Evolutionary conservation across 2,113 vertebrate genomes (phyloP), one percentile per base, ranked within the genome.

Genomic region (Gallinago paraguaiae): DNA sequence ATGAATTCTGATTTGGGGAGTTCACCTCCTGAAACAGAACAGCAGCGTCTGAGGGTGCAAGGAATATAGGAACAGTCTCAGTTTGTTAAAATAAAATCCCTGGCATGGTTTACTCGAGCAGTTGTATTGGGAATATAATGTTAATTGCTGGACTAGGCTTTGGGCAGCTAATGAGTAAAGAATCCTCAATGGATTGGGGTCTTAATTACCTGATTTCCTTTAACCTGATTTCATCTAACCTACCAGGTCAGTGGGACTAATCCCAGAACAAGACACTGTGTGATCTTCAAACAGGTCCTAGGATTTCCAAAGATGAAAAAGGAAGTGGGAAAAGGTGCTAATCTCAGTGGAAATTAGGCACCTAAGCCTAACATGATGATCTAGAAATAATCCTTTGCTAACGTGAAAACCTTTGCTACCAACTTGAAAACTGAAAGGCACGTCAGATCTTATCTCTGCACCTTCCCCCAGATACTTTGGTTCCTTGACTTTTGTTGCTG

Each of bases 191-290:
- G 65, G 93, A 84, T 8, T 82, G 61, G 35, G 80, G 83, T 74
- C 57, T 97, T 95, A 96, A 97, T 96, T 95, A 96, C 88, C 86
- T 82, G 88, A 92, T 91, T 92, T 94, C 28, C 91, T 95, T 88
- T 97, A 95, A 92, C 92, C 90, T 96, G 82, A 90, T 97, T 97
- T 97, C 69, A 28, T 89, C 35, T 93, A 79, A 84, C 86, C 61
- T 59, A 70, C n/a, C 64, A 91, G 81, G 88, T 92, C 93, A 92
- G 63, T 87, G 77, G 74, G 59, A 91, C 83, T 94, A 87, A 91
- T 95, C 70, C 83, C 91, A 95, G 77, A 87, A 72, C 24, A 69
- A 6, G 65, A 30, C 19, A 22, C 30, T 31, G 0, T 17, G 82
- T 33, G 25, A 33, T 59, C 46, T 77, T 92, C 76, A 59, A 48